phyloP scores from a whole-genome alignment of 1,140 invertebrate species.

The Solenopsis invicta region DNA sequence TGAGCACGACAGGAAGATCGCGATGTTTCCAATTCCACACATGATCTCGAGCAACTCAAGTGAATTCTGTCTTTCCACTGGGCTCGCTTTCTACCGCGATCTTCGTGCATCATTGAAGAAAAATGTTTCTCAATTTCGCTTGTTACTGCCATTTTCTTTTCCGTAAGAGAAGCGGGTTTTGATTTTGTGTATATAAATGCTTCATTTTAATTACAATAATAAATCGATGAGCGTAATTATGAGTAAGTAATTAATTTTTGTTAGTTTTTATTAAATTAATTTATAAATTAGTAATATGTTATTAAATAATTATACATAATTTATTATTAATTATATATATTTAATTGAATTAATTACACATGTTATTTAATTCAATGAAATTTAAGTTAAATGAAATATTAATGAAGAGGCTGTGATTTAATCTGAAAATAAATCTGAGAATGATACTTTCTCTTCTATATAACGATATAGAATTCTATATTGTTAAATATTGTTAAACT shows the following conservation, averaged over 20 bases:
- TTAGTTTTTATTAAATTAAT: too few species aligned
- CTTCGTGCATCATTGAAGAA: conserved; percentile 25
- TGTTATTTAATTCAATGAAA: neutral
- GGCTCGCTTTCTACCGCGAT: conserved; percentile 26
- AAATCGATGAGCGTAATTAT: too few species aligned
- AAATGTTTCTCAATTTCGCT: conserved; percentile 50
- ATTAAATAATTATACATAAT: too few species aligned
- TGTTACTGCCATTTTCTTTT: conserved; percentile 15
- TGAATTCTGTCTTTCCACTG: conserved; percentile 47
- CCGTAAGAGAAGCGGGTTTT: neutral
- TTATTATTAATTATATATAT: neutral
- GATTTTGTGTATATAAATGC: neutral
- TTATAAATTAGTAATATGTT: too few species aligned
- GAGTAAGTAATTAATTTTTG: too few species aligned
- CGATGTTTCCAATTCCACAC: conserved; percentile 26
- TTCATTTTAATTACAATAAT: neutral
- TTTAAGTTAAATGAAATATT: conserved; percentile 9
- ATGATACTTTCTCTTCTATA: neutral
- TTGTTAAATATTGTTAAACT: too few species aligned
- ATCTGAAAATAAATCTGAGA: neutral
- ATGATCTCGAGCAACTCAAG: conserved; percentile 40
- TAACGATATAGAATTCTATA: too few species aligned
- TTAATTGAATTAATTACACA: neutral
- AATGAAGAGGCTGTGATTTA: conserved; percentile 22
- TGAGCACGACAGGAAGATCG: conserved; percentile 56